Evolutionary conservation across 2,113 vertebrate species (phyloP), one percentile per base, ranked within the genome.

Genomic region (Pollimyrus isidori): DNA sequence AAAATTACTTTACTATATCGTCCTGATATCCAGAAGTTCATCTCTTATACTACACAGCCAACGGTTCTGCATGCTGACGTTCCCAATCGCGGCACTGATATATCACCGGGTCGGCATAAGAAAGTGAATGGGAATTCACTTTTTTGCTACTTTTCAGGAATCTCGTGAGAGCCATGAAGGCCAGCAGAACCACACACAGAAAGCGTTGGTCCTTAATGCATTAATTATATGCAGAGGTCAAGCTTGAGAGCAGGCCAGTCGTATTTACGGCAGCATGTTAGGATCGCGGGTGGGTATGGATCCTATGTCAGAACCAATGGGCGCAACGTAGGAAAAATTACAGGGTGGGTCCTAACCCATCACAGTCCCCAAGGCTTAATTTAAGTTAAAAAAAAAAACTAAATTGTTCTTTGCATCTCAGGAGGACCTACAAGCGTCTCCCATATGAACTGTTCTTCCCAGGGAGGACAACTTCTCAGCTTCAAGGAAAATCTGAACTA

Each of bases 251-350:
- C 23, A 26, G 7, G 23, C 58, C 58, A 62, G 23, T 2, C 7
- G 23, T n/a, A 23, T 9, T n/a, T 9, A n/a, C 23, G 1, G 56
- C 7, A 62, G 56, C 56, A 35, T 35, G 35, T 65, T 7, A 65
- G 62, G n/a, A n/a, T 65, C 10, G 0, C 0, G n/a, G 10, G n/a
- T 3, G 10, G 3, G n/a, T 69, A 26, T 1, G 1, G 10, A 30
- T 11, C 10, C 10, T 30, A 11, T 69, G 3, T 26, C 10, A 1
- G 26, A 30, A 26, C 7, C 56, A n/a, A 62, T 2, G 23, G 21
- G n/a, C 3, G 1, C 10, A 26, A 65, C 9, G 62, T 1, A 69
- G 62, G 62, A 9, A 30, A 26, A 2, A 65, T 26, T 1, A 23
- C 62, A 30, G 62, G 62, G 10, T 69, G n/a, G 62, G 62, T 10